Evolutionary conservation across 2,888 invertebrate genomes (phyloP), one percentile per base, ranked within the genome.

Genomic region (Drosophila barbarae): DNA sequence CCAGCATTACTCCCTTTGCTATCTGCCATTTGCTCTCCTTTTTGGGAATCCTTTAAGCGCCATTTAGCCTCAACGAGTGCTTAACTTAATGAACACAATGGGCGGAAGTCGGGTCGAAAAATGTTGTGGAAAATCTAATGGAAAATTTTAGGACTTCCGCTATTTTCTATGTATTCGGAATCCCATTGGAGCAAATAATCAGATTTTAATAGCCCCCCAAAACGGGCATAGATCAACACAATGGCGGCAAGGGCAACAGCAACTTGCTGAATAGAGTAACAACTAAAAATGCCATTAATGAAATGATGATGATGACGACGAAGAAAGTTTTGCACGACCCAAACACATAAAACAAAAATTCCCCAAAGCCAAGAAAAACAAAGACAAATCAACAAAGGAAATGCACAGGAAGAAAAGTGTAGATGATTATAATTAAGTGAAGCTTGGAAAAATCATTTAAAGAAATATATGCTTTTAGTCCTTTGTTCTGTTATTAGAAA

Each of bases 341-440:
- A 81, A 81, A 81, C 68, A 78, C 76, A 81, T 78, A 66, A 81
- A 81, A 78, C 74, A 78, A 73, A 79, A 77, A 69, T 46, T 23
- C 52, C 60, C 56, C 69, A 73, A 76, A 51, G 60, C 8, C 23
- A 13, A 57, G 52, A 32, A 58, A 64, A 57, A 68, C 61, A 69
- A 74, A 72, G 65, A 46, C 71, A 54, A 68, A 69, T 42, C 58
- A 30, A 44, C 54, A 60, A 60, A 52, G 47, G 47, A 41, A 23
- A 28, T 54, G 58, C 70, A 72, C 67, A 60, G 46, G n/a, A 28
- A n/a, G 13, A 38, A 51, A 26, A 5, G 23, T 26, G 21, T 21
- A 1, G 13, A 21, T 30, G 2, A 18, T 18, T 44, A 10, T 8
- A 8, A 9, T 0, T 9, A 26, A 42, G 10, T 41, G 4, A 13